A percentile compares a stretch with the other conserved stretches of the same genome.
Evolutionary conservation across 2,888 invertebrate species (phyloP).

Genomic region (Diplolepis rosae): DNA sequence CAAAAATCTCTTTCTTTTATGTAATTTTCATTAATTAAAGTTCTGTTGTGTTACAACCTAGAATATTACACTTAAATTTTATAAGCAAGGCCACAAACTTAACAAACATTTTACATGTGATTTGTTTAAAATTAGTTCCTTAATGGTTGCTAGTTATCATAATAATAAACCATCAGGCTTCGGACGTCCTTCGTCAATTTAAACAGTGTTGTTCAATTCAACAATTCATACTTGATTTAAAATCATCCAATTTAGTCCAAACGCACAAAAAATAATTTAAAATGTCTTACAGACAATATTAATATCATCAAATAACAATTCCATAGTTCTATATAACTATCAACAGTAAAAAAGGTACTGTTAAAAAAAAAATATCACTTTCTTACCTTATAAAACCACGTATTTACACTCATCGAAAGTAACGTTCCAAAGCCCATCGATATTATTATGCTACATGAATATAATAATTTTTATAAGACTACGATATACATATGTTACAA

Average conservation of each 20-base stretch:
- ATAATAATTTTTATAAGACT: conserved; percentile 18
- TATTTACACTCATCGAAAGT: conserved; percentile 10
- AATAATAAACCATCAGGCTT: conserved; percentile 46
- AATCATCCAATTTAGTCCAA: not conserved
- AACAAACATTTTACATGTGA: conserved; percentile 72
- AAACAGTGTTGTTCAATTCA: not conserved
- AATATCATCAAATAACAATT: conserved; percentile 22
- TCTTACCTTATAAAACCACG: conserved; percentile 2
- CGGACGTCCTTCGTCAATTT: not conserved
- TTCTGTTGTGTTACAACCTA: conserved; percentile 71
- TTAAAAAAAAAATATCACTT: conserved; percentile 6
- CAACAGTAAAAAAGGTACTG: not conserved
- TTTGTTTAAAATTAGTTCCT: conserved; percentile 48
- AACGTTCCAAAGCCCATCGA: conserved; percentile 31
- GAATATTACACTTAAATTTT: conserved; percentile 70
- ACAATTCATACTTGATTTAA: not conserved
- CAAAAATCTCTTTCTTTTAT: conserved; percentile 46
- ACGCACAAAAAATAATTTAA: not conserved
- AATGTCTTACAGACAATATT: not conserved
- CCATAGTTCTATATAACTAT: conserved; percentile 12
- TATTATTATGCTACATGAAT: conserved; percentile 27
- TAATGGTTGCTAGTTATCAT: conserved; percentile 57
- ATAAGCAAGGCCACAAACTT: conserved; percentile 74
- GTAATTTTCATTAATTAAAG: conserved; percentile 66
- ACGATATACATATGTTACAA: conserved; percentile 44